Evolutionary conservation across 1,140 invertebrate genomes (phyloP), one percentile per base, ranked within the genome.

Genomic region (Drosophila jambulina): DNA sequence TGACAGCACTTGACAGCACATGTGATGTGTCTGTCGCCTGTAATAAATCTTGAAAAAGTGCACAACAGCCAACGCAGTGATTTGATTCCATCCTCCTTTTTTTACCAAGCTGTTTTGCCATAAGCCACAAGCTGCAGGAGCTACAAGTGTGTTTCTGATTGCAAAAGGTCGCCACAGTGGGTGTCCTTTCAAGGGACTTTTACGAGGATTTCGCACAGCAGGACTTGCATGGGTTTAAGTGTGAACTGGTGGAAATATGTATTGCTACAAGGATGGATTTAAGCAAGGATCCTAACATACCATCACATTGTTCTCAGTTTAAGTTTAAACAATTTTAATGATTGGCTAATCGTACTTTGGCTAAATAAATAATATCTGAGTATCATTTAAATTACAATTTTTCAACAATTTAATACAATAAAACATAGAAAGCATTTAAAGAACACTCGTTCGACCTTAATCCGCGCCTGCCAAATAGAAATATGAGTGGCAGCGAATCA

Each of bases 31-130:
- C 69, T 84, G 85, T 81, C 78, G 81, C 74, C 80, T 67, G 85
- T 90, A 90, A 90, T 90, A 88, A 88, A 88, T 90, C 85, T 88
- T 88, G 58, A 81, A 88, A 87, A 90, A 65, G 60, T 79, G 77
- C 76, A 80, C 61, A 61, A 58, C 70, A 40, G 68, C 53, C 48
- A 72, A 60, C 68, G 69, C 77, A 65, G 72, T 87, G 84, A 87
- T 87, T 88, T 84, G 69, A 71, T 80, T 68, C 60, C 45, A 65
- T 78, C 61, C 58, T 70, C 42, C 48, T 68, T 42, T 42, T 60
- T 63, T 67, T 42, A 62, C 34, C 53, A 67, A 56, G 57, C 62
- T 72, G 62, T 49, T 49, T 27, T 17, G 23, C 21, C 70, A 32
- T 78, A 68, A 62, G 75, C 75, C 65, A 71, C 48, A 56, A 78